These are phyloP conservation scores for Ectropis crepuscularia DNA, from an alignment of 2,888 invertebrate species.

Conservation along the genomic window DNA sequence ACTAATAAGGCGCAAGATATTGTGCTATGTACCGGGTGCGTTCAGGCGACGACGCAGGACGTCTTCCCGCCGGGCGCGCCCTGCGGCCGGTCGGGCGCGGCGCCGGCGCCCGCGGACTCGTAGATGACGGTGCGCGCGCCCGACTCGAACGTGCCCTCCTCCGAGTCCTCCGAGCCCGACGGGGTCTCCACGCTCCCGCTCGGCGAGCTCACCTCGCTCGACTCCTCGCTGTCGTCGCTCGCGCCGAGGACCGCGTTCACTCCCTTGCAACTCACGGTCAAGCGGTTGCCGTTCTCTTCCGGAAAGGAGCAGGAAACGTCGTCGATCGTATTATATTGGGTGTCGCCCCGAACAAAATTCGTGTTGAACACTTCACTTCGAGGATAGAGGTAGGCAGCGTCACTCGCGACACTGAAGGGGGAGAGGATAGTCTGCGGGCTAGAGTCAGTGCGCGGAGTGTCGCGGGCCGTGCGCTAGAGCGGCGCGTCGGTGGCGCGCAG, in stretches of 20 bases:
- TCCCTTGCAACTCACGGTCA: background rate
- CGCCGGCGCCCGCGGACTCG: slow-evolving; percentile 37
- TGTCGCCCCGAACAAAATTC: too few species aligned
- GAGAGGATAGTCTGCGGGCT: background rate
- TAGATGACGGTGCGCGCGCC: slow-evolving; percentile 46
- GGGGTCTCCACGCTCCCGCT: slow-evolving; percentile 3
- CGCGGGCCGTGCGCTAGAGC: slow-evolving; percentile 41
- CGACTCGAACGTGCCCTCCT: slow-evolving; percentile 11
- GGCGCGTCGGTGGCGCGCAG: slow-evolving; percentile 38
- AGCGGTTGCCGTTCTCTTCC: too few species aligned
- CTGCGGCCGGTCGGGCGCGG: background rate
- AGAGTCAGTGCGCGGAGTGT: background rate
- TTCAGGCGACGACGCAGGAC: slow-evolving; percentile 16
- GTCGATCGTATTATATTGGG: too few species aligned
- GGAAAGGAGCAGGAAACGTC: too few species aligned
- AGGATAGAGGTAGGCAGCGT: too few species aligned
- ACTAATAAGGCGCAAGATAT: too few species aligned
- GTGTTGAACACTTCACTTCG: background rate
- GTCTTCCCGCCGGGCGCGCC: slow-evolving; percentile 1
- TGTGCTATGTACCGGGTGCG: background rate
- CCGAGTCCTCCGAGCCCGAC: slow-evolving; percentile 1
- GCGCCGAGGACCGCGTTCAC: background rate
- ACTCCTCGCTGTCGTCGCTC: slow-evolving; percentile 1
- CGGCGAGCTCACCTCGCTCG: background rate
- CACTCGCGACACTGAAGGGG: background rate